A percentile compares a stretch with the other conserved stretches of the same genome.
phyloP scores from a whole-genome alignment of 2,888 invertebrate species.

The Fragum sueziense region DNA sequence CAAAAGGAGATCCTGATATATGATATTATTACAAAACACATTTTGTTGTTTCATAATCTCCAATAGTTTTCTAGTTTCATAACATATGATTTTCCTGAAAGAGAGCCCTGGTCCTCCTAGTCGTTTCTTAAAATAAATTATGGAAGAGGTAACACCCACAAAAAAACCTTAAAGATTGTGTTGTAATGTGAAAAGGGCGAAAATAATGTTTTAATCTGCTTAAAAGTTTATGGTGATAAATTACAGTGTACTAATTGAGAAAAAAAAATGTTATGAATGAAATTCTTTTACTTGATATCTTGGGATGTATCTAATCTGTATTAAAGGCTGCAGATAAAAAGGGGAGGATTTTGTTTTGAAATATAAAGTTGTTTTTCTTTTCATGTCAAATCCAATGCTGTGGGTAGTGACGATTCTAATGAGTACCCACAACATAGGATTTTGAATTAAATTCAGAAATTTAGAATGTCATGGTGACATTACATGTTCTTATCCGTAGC shows the following conservation, averaged over 20 bases:
- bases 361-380: background rate
- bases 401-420: background rate
- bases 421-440: background rate
- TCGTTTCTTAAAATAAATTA: too few relatives aligned
- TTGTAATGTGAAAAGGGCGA: too few relatives aligned
- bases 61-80: too few relatives aligned
- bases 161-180: too few relatives aligned
- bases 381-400: background rate
- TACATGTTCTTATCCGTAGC: background rate
- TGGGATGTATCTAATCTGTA: background rate
- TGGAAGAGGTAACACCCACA: too few relatives aligned
- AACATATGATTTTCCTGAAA: too few relatives aligned
- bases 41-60: too few relatives aligned
- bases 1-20: too few relatives aligned
- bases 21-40: too few relatives aligned
- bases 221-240: background rate
- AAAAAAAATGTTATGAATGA: slow-evolving; percentile 4
- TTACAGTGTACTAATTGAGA: background rate
- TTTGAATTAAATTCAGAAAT: background rate
- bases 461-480: background rate
- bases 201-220: background rate
- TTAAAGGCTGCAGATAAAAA: background rate
- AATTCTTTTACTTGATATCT: slow-evolving; percentile 7
- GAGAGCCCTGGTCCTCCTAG: too few relatives aligned
- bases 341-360: too few relatives aligned